Evolutionary conservation across 2,888 invertebrate species (phyloP).

Genomic region (Tryphoninae sp.): DNA sequence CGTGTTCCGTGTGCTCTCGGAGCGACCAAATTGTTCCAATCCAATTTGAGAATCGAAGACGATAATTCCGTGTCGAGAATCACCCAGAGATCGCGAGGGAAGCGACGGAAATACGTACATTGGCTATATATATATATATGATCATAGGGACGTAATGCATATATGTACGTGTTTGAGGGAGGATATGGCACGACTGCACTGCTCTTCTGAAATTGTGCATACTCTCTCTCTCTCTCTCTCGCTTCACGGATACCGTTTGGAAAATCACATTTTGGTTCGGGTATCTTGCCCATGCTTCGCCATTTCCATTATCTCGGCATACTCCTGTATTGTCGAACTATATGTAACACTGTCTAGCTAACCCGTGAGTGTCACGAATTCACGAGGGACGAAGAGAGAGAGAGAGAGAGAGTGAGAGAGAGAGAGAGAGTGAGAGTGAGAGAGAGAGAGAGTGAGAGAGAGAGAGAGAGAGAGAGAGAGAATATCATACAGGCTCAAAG

Average conservation of each 20-base stretch:
- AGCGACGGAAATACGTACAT: background rate
- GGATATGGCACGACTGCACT: too few species aligned
- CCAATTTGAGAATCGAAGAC: slow-evolving; percentile 76
- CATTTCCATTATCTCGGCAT: slow-evolving; percentile 29
- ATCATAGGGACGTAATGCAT: background rate
- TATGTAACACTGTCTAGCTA: background rate
- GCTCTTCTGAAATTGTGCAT: background rate
- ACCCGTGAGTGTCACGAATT: slow-evolving; percentile 59
- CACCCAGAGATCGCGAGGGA: slow-evolving; percentile 34
- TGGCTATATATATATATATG: background rate
- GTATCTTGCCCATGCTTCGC: slow-evolving; percentile 3
- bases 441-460: slow-evolving; percentile 46
- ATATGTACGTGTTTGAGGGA: background rate
- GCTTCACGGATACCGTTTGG: background rate
- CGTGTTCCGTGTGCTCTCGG: slow-evolving; percentile 49
- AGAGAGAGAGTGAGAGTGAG: slow-evolving; percentile 17
- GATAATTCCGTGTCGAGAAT: slow-evolving; percentile 63
- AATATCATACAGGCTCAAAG: background rate
- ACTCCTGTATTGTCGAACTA: slow-evolving; percentile 7
- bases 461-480: slow-evolving; percentile 58
- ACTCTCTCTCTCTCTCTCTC: background rate
- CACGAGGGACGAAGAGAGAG: slow-evolving; percentile 45
- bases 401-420: slow-evolving; percentile 58
- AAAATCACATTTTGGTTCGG: slow-evolving; percentile 9
- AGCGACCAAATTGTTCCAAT: slow-evolving; percentile 70